Conservation (phyloP, 1,140 invertebrate species). For the Drosophila leontia region DNA sequence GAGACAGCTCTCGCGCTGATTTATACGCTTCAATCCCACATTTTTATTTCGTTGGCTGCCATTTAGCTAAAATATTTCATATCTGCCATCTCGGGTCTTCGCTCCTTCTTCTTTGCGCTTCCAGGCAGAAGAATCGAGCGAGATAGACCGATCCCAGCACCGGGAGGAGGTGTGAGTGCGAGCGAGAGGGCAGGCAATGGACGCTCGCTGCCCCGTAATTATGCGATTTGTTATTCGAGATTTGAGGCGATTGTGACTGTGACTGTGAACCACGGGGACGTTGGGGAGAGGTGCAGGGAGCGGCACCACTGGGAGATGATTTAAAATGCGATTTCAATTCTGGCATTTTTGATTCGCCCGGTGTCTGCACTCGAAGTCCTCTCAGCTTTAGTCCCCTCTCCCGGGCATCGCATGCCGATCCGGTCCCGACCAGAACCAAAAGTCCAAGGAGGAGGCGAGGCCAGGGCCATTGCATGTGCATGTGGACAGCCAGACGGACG, state of each 20-base stretch:
- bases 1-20: slow-evolving; percentile 58
- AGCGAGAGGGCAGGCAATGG: slow-evolving; percentile 47
- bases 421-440: slow-evolving; percentile 16
- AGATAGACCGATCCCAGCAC: slow-evolving; percentile 24
- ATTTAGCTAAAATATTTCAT: slow-evolving; percentile 84
- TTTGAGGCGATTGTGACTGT: slow-evolving; percentile 85
- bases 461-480: slow-evolving; percentile 67
- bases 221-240: slow-evolving; percentile 85
- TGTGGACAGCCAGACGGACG: slow-evolving; percentile 18
- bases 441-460: slow-evolving; percentile 58
- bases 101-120: slow-evolving; percentile 51
- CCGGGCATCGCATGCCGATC: slow-evolving; percentile 77
- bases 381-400: background rate
- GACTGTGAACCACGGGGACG: slow-evolving; percentile 72
- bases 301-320: slow-evolving; percentile 68
- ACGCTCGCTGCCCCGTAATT: slow-evolving; percentile 83
- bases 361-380: slow-evolving; percentile 24
- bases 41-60: slow-evolving; percentile 82
- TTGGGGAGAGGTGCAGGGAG: slow-evolving; percentile 12
- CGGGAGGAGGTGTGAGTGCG: slow-evolving; percentile 22
- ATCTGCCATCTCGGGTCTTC: slow-evolving; percentile 62
- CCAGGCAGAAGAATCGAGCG: slow-evolving; percentile 35
- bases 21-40: slow-evolving; percentile 85
- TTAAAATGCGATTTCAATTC: slow-evolving; percentile 85
- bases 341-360: slow-evolving; percentile 84